A percentile compares a stretch with the other conserved stretches of the same genome.
Evolutionary conservation across 2,113 vertebrate genomes (phyloP).

Genomic region (Protobothrops flavoviridis): DNA sequence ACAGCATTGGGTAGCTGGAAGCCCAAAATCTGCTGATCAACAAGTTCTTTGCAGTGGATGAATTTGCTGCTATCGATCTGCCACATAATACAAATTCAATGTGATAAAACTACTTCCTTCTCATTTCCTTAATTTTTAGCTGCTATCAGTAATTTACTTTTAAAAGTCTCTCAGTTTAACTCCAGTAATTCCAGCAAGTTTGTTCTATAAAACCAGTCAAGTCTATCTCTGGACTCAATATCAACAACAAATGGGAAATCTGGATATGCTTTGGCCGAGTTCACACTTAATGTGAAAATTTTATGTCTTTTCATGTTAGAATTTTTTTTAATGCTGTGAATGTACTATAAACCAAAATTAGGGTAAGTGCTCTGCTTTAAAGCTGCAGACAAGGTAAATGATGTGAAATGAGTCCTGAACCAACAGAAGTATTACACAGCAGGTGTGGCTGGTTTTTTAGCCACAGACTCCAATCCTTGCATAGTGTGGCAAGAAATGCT

Average conservation of each 20-base stretch:
- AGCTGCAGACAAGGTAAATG: background rate
- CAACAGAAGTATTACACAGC: background rate
- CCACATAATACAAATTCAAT: background rate
- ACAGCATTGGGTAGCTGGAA: conserved; percentile 60
- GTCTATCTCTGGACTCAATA: background rate
- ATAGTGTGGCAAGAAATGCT: background rate
- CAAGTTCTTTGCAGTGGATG: conserved; percentile 73
- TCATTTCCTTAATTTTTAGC: background rate
- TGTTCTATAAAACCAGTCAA: background rate
- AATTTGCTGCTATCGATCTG: conserved; percentile 69
- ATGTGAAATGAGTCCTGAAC: background rate
- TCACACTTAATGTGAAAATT: background rate
- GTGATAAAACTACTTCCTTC: background rate
- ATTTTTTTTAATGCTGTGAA: background rate
- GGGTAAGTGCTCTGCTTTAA: background rate
- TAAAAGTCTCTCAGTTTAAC: background rate
- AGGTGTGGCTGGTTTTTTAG: background rate
- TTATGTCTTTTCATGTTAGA: background rate
- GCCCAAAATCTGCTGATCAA: conserved; percentile 65
- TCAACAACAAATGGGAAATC: background rate
- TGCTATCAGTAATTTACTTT: background rate
- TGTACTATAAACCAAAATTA: background rate
- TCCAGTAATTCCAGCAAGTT: background rate
- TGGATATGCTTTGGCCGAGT: background rate
- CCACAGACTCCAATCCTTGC: background rate